Evolutionary conservation across 1,140 invertebrate species (phyloP).

Genomic region (Samia ricini): DNA sequence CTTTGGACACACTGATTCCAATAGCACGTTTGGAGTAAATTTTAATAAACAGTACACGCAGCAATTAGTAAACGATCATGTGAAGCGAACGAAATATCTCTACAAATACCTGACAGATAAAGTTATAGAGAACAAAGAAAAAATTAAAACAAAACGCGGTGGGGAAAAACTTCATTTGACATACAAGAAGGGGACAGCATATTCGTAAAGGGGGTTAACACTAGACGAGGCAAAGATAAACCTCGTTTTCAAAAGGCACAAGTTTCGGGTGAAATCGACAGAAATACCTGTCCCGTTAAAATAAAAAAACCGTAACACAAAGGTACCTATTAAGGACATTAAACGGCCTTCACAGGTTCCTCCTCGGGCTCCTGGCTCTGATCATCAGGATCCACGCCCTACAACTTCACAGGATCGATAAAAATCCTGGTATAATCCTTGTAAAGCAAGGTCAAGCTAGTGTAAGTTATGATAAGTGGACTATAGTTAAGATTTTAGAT

Average conservation of each 20-base stretch:
- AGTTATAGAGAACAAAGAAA: no score
- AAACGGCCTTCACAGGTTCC: conserved; percentile 22
- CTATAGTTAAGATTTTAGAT: conserved; percentile 5
- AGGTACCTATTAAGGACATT: conserved; percentile 17
- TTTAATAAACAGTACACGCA: conserved; percentile 16
- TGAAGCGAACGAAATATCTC: conserved; percentile 16
- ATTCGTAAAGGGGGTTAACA: no score
- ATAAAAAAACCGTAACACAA: not conserved
- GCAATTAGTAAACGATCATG: conserved; percentile 23
- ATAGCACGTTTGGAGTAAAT: conserved; percentile 10
- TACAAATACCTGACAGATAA: conserved; percentile 20
- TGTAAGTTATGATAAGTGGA: conserved; percentile 3
- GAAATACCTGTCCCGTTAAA: no score
- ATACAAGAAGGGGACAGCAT: no score
- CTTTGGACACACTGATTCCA: conserved; percentile 16
- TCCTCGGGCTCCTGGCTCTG: not conserved
- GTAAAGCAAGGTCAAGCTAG: conserved; percentile 9
- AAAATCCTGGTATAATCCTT: conserved; percentile 10
- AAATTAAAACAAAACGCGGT: no score
- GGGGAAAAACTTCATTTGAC: no score
- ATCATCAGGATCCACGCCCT: not conserved
- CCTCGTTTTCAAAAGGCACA: not conserved
- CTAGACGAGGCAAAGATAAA: conserved; percentile 15
- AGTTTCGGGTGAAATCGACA: no score
- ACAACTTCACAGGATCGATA: conserved; percentile 3